Base-by-base conservation (phyloP, 2,113 vertebrate species). In the Austrofundulus limnaeus region DNA sequence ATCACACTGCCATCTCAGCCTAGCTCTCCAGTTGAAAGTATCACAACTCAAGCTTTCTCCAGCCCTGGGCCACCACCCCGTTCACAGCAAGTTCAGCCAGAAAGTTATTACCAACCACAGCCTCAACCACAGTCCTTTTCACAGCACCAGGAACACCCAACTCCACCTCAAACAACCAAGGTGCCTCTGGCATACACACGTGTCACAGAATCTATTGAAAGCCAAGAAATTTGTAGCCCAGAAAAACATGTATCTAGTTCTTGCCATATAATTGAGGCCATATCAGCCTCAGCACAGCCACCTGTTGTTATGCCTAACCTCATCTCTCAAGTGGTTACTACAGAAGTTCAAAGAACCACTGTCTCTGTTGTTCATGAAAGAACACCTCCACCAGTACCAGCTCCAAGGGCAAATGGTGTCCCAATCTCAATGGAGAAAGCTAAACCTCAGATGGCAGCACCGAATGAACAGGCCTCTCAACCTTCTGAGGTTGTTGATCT, bases 1-100 rank as follows among this genome's bases (percentile, higher is more conserved):
- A 99, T 99, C 77, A 99, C 97, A 13, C 90, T 99, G 74, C 97
- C 97, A 75, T 98, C 97, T 75, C 96, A 98, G 78, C 96, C 97
- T 38, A 94, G 94, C 76, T 98, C 96, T 82, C 96, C 97, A 59
- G 95, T 94, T 50, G 96, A 98, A 48, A 82, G 85, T 81, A 65
- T 95, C 73, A 88, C 83, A 79, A 92, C 92, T 72, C 94, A 95
- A 82, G 93, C 93, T 76, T 88, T 94, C 63, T 94, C 88, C 16
- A 93, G 87, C 77, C 94, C 93, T 90, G 89, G 91, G 38, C 88
- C 89, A 66, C 88, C 83, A 71, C 91, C 88, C 73, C 85, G 92
- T 64, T 77, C 83, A 70, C 92, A 85, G 66, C 93, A 94, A 59
- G 41, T 70, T 78, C 68, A 76, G n/a, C 66, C 78, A 10, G 86